Evolutionary conservation across 2,888 invertebrate genomes (phyloP).

Genomic region (Luperina nickerlii): DNA sequence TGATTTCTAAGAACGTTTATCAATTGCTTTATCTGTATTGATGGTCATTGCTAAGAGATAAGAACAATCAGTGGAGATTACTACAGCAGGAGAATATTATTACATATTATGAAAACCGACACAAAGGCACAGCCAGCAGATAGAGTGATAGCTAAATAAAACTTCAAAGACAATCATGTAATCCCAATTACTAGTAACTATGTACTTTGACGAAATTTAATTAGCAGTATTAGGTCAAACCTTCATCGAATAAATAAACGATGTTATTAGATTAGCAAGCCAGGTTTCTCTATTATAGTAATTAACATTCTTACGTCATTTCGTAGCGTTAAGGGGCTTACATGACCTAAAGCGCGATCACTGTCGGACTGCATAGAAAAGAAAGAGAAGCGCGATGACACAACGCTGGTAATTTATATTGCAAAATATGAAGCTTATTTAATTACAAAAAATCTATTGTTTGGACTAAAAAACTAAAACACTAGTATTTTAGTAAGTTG

Average conservation of each 20-base stretch:
- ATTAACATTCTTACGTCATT: constrained; percentile 49
- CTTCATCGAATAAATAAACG: constrained; percentile 26
- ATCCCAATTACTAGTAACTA: constrained; percentile 8
- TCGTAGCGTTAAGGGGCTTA: constrained; percentile 19
- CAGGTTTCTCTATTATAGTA: constrained; percentile 45
- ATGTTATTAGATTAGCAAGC: constrained; percentile 60
- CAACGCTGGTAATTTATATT: no score
- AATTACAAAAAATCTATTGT: no score
- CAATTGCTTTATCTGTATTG: constrained; percentile 32
- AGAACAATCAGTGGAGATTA: constrained; percentile 16
- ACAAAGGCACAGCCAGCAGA: constrained; percentile 4
- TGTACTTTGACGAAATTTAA: constrained; percentile 56
- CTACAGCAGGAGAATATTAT: constrained; percentile 11
- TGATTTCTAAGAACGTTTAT: constrained; percentile 32
- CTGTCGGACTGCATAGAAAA: no score
- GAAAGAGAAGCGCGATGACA: no score
- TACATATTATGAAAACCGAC: constrained; percentile 5
- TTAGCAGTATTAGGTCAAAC: constrained; percentile 48
- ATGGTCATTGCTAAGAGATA: constrained; percentile 47
- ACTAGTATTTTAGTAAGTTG: no score
- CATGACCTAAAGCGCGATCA: no score
- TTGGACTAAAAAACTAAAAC: no score
- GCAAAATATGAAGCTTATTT: no score
- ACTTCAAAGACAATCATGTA: constrained; percentile 24
- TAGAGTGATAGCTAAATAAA: constrained; percentile 3